Percentiles rank a stretch among this genome's conserved stretches.
Evolutionary conservation across 2,888 invertebrate genomes (phyloP).

Genomic region (Cepaea hortensis): DNA sequence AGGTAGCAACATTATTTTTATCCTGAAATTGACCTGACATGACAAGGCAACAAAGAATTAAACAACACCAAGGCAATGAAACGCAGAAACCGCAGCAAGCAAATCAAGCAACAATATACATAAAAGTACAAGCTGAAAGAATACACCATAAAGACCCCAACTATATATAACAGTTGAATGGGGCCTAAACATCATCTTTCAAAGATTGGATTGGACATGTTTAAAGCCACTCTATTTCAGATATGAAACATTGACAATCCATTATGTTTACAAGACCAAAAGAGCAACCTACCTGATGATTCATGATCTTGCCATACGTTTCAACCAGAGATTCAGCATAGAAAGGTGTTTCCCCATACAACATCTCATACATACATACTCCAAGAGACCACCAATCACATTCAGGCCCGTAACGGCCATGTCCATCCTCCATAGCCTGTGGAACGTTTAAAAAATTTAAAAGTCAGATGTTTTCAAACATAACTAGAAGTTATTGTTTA

Average conservation of each 20-base stretch:
- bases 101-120: no score
- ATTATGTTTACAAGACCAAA: neutral
- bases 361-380: conserved; percentile 99
- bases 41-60: no score
- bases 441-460: neutral
- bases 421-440: conserved; percentile 98
- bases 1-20: no score
- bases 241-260: neutral
- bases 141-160: no score
- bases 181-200: no score
- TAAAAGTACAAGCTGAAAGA: no score
- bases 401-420: conserved; percentile 97
- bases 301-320: conserved; percentile 99
- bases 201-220: no score
- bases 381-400: conserved; percentile 99
- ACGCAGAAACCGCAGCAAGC: no score
- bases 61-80: no score
- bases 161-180: no score
- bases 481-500: no score
- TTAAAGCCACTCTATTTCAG: neutral
- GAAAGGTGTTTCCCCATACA: conserved; percentile 99
- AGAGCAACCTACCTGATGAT: conserved; percentile 82
- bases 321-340: conserved; percentile 99
- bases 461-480: neutral
- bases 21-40: no score